Base-by-base conservation (phyloP, 2,888 invertebrate species). In the Dryococelus australis region DNA sequence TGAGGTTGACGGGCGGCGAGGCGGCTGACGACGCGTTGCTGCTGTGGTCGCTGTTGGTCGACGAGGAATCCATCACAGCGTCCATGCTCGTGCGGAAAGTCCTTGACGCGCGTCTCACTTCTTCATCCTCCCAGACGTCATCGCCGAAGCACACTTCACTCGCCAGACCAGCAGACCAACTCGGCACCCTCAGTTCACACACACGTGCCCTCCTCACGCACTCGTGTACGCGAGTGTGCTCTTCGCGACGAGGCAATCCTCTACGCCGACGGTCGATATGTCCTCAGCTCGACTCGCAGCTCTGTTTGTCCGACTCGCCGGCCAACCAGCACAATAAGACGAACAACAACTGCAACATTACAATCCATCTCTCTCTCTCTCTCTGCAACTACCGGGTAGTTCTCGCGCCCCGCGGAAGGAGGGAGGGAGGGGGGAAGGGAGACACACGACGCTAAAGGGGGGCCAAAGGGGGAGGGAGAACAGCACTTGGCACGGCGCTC, bases 1-100 rank as follows among this genome's bases (percentile, higher is more conserved):
- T 90, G 90, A 92, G 91, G 89, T 92, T 92, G 88, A 93, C 92
- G 90, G 93, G 92, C 89, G 91, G 88, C 78, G 93, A 93, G 92
- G 87, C 88, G 85, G 88, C 90, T 90, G 94, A 93, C 89, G 94
- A 94, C 91, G 94, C 93, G 92, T 93, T 93, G 90, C 93, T 93
- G 90, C 93, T 93, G 91, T 94, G 94, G 91, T 95, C 94, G 93
- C 94, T 94, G 91, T 93, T 92, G 88, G 92, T 92, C 89, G 93
- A 92, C 90, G 92, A 93, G 90, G 93, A 93, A 92, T 94, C 94
- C 93, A 94, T 94, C 90, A 93, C 93, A 91, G 94, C 93, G 92
- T 94, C 94, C 94, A 94, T 94, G 87, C 90, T 90, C 91, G 13
- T 10, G 65, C 24, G 65, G 65, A 65, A 65, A 65, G 90, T n/a